Base-by-base conservation (phyloP, 2,113 vertebrate genomes). In the Cyphomyrus discorhynchus region DNA sequence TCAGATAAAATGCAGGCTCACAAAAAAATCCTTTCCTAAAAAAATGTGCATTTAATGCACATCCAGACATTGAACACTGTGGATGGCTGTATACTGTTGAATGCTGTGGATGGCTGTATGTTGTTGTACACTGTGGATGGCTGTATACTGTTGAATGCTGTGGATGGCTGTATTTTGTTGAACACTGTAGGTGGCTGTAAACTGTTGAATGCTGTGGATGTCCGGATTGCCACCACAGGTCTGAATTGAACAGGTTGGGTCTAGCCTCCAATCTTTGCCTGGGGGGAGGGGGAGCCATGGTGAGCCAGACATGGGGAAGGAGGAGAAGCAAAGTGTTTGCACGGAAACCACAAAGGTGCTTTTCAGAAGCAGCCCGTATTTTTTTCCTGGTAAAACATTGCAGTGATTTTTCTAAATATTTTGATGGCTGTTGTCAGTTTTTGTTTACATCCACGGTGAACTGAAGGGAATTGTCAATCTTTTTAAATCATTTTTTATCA, bases 221-320 rank as follows among this genome's bases (percentile, higher is more conserved):
- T 19, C 27, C 0, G 11, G 7, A 77, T n/a, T 42, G 58, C 2
- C 45, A 66, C 35, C 50, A 88, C 35, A 5, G 15, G 27, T 19
- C 39, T 89, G 70, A 93, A 93, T 91, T 91, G 47, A 93, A 77
- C 86, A 90, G 90, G 92, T 42, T 56, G 86, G 93, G 92, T 89
- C 92, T 92, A 17, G 87, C 85, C 91, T 92, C 88, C 94, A 93
- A 94, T 94, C 92, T 92, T 45, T 83, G 88, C 74, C 53, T 42
- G 89, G 92, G 83, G 49, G 5, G 19, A 7, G 19, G 53, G 53
- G 53, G 5, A 21, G 89, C 77, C 24, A 53, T n/a, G 50, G 39
- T 92, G 90, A 90, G 92, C 92, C 90, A 92, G 89, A 92, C 92
- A 91, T 42, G 10, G 24, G 91, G 24, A 82, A 47, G 2, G n/a